phyloP scores from a whole-genome alignment of 2,113 vertebrate genomes.

The Gracilinanus agilis region DNA sequence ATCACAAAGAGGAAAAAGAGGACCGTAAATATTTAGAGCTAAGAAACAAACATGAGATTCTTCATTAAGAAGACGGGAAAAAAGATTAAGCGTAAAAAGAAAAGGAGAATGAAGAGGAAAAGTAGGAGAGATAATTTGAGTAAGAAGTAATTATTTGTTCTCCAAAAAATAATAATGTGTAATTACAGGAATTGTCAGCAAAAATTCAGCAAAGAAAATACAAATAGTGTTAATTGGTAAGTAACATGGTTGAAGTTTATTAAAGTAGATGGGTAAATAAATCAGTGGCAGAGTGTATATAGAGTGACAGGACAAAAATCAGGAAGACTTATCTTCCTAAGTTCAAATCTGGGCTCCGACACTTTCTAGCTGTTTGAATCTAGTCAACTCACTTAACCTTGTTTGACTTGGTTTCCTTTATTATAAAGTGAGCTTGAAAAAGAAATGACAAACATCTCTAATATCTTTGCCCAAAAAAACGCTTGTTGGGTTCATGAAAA shows the following conservation, averaged over 20 bases:
- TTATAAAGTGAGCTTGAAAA: too few species aligned
- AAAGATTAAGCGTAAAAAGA: background rate
- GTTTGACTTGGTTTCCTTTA: too few species aligned
- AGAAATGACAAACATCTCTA: too few species aligned
- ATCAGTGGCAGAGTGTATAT: too few species aligned
- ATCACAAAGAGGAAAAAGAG: background rate
- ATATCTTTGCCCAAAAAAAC: too few species aligned
- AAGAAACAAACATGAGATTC: background rate
- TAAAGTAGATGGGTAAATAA: background rate
- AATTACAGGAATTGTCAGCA: background rate
- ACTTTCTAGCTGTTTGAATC: too few species aligned
- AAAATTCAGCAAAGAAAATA: background rate
- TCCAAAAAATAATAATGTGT: background rate
- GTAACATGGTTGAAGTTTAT: background rate
- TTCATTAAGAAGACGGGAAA: background rate
- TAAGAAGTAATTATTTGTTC: background rate
- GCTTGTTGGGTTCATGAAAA: too few species aligned
- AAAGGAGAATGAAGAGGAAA: background rate
- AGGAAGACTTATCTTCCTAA: too few species aligned
- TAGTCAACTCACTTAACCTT: too few species aligned
- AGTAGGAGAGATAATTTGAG: background rate
- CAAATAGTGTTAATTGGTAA: background rate
- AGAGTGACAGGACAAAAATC: too few species aligned
- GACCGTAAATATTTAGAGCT: background rate
- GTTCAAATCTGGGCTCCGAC: too few species aligned